Conservation (phyloP, 2,888 invertebrate species). For the Lithophane socia region DNA sequence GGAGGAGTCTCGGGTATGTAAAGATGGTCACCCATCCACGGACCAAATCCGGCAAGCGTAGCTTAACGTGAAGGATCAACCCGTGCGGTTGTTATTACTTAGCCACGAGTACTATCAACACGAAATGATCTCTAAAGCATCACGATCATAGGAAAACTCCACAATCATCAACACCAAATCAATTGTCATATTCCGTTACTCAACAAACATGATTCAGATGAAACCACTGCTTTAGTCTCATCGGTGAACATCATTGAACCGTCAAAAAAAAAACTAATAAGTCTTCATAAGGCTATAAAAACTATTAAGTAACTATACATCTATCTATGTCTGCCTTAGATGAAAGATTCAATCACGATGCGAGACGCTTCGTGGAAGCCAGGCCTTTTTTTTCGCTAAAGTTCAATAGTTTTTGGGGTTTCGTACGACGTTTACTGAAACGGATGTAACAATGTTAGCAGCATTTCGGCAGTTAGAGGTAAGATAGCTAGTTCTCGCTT, state of each 20-base stretch:
- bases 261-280: conserved; percentile 76
- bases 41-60: neutral
- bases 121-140: conserved; percentile 2
- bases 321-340: conserved; percentile 77
- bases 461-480: no score
- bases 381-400: conserved; percentile 76
- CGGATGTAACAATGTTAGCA: neutral
- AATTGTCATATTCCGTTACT: conserved; percentile 49
- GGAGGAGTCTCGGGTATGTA: neutral
- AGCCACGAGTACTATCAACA: neutral
- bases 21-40: neutral
- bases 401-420: conserved; percentile 79
- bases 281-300: conserved; percentile 75
- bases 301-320: conserved; percentile 78
- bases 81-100: neutral
- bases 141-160: conserved; percentile 31
- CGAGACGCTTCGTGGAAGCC: conserved; percentile 83
- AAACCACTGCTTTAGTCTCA: conserved; percentile 29
- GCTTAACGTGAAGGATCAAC: neutral
- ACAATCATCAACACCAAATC: conserved; percentile 29
- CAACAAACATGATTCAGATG: conserved; percentile 33
- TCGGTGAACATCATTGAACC: conserved; percentile 37
- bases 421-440: conserved; percentile 48
- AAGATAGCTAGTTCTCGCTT: no score
- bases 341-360: conserved; percentile 87